Evolutionary conservation across 2,797 vertebrate species (phyloP).

Genomic region (Pseudomugil tenellus): DNA sequence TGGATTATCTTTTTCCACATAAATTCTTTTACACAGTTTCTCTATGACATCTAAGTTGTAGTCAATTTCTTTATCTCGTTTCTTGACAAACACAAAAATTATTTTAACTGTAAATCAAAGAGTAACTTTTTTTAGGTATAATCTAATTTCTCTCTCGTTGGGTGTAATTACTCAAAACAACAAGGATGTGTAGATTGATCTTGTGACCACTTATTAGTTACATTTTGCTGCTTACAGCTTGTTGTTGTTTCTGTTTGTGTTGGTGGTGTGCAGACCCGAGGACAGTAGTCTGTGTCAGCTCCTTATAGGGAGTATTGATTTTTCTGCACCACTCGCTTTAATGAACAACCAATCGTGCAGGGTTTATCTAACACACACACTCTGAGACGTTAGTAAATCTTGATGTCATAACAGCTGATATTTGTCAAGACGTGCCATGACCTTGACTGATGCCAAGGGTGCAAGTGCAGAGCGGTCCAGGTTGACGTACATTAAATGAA

Average conservation of each 20-base stretch:
- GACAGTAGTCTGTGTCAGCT: conserved; percentile 65
- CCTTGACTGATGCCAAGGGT: conserved; percentile 65
- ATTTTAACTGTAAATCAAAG: conserved; percentile 8
- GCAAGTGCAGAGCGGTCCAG: conserved; percentile 20
- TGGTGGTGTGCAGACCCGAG: conserved; percentile 43
- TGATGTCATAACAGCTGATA: conserved; percentile 65
- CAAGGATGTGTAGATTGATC: conserved; percentile 26
- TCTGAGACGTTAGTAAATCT: conserved; percentile 46
- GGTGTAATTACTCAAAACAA: conserved; percentile 34
- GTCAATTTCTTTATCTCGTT: conserved; percentile 1
- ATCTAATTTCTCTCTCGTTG: conserved; percentile 11
- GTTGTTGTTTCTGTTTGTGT: conserved; percentile 54
- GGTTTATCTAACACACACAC: conserved; percentile 64
- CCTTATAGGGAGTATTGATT: conserved; percentile 75
- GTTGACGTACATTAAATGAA: conserved; percentile 56
- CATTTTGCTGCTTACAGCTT: conserved; percentile 47
- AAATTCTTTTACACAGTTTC: conserved; percentile 14
- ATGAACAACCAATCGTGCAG: conserved; percentile 65
- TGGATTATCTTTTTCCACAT: neutral
- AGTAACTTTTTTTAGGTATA: conserved; percentile 42
- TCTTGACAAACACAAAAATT: too few relatives aligned
- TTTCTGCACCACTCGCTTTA: conserved; percentile 75
- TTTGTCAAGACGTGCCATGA: conserved; percentile 63
- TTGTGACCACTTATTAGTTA: conserved; percentile 38
- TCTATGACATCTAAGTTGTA: conserved; percentile 3